Evolutionary conservation across 2,113 vertebrate species (phyloP), one percentile per base, ranked within the genome.

Genomic region (Odocoileus virginianus): DNA sequence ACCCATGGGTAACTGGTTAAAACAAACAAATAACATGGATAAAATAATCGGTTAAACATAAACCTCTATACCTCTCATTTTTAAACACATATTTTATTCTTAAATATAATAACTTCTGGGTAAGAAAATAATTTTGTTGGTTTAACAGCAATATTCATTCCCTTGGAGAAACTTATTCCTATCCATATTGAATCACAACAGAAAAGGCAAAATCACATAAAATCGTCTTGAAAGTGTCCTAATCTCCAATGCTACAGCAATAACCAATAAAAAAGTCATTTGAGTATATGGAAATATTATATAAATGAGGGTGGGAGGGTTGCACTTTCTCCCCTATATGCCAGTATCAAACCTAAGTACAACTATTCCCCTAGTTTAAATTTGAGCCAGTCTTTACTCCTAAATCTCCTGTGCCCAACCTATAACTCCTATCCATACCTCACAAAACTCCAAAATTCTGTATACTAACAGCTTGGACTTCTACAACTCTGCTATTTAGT

Each of bases 1-100:
- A 99, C 98, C 99, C 99, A 99, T 99, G 99, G 98, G 99, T 99
- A 98, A 99, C 99, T 99, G 98, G 67, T 98, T 98, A 98, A 97
- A 99, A 99, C 50, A 99, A 97, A 98, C 15, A 97, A 13, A 95
- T 23, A 96, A 97, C 27, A 97, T 36, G 45, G 43, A 96, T 95
- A 85, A 96, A 97, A 92, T 90, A 93, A 92, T 87, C 96, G n/a
- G 86, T 97, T 95, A 96, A 95, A 97, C 86, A 95, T 52, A 93
- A 87, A 88, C 61, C 67, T 95, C 93, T 30, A 13, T 79, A 64
- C 17, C 52, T 93, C 27, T 94, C 19, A 83, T 94, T 82, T 76
- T 33, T 90, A 97, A 97, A 94, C 21, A 79, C 45, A 40, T 55
- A 96, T 89, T 97, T 98, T 91, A 76, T 27, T 76, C 23, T 76